Base-by-base conservation (phyloP, 2,888 invertebrate genomes). In the Cataglyphis albicans region DNA sequence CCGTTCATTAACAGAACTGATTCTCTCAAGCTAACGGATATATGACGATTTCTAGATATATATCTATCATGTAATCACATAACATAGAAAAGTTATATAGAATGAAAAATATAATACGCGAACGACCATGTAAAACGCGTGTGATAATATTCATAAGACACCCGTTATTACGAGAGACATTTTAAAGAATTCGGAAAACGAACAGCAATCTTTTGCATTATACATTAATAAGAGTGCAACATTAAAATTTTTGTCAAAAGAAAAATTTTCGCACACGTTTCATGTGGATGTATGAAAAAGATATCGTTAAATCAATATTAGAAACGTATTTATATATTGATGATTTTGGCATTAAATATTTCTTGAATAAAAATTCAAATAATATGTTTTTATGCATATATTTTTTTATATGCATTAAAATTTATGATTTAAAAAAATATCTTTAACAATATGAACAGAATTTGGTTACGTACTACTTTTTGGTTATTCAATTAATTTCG, bases 81-180 rank as follows among this genome's bases (percentile, higher is more conserved):
- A 59, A 65, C 41, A 41, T 65, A 65, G 65, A 65, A 7, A 65
- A 18, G 25, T 65, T 65, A 15, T 41, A 65, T 65, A 65, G 41
- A 15, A 41, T 25, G 25, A 65, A 65, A 76, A 65, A 75, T 52
- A 35, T n/a, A 75, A 64, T 75, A 65, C 15, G 65, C 21, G 65
- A 75, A 67, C n/a, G 41, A 73, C n/a, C 25, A 67, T 65, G 41
- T 29, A 74, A 35, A 65, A 67, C 67, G 75, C 25, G 75, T 76
- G 75, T 76, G 75, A 76, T 76, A 76, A 67, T 76, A 76, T 65
- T 76, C 38, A 25, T 75, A 75, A 75, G 65, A 65, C 12, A 12
- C 32, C 41, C 29, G 63, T 25, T 74, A 35, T 35, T 35, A 32
- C 55, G 9, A 44, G 52, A 64, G 21, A 44, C 52, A 64, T 25